A percentile compares a stretch with the other conserved stretches of the same genome.
Conservation (phyloP, 2,888 invertebrate species). For the Philhelius pedissequus region DNA sequence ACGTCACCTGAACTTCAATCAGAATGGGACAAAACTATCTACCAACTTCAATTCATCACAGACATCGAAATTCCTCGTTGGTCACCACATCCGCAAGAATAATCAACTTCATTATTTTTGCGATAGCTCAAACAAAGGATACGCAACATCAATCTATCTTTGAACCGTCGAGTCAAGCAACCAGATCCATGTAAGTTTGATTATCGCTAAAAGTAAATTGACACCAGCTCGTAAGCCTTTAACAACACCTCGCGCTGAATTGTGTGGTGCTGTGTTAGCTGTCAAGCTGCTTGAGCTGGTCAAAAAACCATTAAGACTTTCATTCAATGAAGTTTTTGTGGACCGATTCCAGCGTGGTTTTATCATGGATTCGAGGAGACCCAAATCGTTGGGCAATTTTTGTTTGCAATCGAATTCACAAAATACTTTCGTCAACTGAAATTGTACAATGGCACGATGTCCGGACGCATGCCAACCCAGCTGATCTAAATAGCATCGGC, state of each 20-base stretch:
- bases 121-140: not conserved
- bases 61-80: not conserved
- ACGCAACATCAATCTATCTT: not conserved
- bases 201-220: not conserved
- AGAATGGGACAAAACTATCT: not conserved
- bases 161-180: not conserved
- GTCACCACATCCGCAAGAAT: not conserved
- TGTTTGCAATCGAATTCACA: not conserved
- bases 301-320: not conserved
- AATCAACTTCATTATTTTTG: not conserved
- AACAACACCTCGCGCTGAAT: not conserved
- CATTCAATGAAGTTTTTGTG: not conserved
- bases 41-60: not conserved
- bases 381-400: not conserved
- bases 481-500: conserved; percentile 1
- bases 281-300: not conserved
- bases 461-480: not conserved
- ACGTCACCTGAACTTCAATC: not conserved
- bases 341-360: not conserved
- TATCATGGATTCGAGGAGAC: not conserved
- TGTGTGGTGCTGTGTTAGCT: not conserved
- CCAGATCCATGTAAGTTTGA: not conserved
- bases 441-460: not conserved
- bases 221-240: not conserved
- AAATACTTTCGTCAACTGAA: not conserved